Evolutionary conservation across 1,140 invertebrate genomes (phyloP), one percentile per base, ranked within the genome.

Genomic region (Drosophila willistoni): DNA sequence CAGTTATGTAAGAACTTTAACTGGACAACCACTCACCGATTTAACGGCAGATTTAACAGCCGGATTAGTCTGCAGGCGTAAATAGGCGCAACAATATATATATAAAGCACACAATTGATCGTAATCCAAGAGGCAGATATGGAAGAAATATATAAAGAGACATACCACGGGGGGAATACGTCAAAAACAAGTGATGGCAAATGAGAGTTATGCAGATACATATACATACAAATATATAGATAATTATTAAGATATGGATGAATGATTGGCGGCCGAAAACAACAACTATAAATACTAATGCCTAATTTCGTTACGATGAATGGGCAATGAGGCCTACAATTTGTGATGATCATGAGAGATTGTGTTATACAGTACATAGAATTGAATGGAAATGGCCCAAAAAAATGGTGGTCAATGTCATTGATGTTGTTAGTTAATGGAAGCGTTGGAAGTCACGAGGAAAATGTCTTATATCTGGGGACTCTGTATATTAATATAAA

Each of bases 11-110:
- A 25, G 36, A 77, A 66, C 55, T 71, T 19, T 13, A 39, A 65
- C 54, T 19, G 57, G 51, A 42, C 74, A 64, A 73, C 90, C 91
- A 94, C 94, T 95, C 93, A 96, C 96, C 91, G 95, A 95, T 94
- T 96, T 96, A 56, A 96, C 95, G 77, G 96, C 96, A 82, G 95
- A 95, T 93, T 96, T 96, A 86, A 97, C 93, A 79, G 96, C 96
- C 75, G 96, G 96, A 93, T 97, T 97, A 36, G 96, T 95, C 95
- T 96, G 92, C 68, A 69, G 47, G 64, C 69, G 66, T 47, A 59
- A 65, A 73, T 63, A 62, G 69, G 44, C 61, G 51, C 41, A 51
- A 57, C 68, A 42, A 47, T 42, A 69, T 51, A 72, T 51, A 72
- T 25, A 74, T 67, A 80, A 78, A 77, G 74, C 77, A 90, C 77